Evolutionary conservation across 2,888 invertebrate species (phyloP).

Genomic region (Ametastegia equiseti): DNA sequence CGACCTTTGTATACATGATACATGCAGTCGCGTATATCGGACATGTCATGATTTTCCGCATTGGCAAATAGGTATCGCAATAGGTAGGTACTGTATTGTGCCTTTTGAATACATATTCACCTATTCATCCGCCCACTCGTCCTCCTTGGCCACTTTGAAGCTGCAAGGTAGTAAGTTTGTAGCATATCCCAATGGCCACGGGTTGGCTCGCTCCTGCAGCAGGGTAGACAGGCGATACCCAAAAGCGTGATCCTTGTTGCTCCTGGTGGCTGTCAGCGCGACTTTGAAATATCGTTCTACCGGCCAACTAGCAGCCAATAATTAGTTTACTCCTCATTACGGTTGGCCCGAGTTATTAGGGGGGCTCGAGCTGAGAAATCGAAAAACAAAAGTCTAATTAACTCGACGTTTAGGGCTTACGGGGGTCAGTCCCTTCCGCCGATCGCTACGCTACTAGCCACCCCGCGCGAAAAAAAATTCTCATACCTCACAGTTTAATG

Average conservation of each 20-base stretch:
- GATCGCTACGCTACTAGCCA: neutral
- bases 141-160: constrained; percentile 3
- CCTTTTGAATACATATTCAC: neutral
- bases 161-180: constrained; percentile 12
- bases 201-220: neutral
- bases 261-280: constrained; percentile 70
- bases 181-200: neutral
- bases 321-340: constrained; percentile 75
- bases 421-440: constrained; percentile 50
- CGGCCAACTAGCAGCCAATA: constrained; percentile 71
- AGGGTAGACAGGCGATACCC: constrained; percentile 24
- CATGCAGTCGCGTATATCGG: neutral
- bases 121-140: neutral
- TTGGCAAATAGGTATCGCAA: neutral
- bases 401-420: constrained; percentile 71
- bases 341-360: constrained; percentile 71
- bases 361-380: constrained; percentile 49
- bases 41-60: neutral
- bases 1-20: too few species aligned
- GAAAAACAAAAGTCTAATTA: constrained; percentile 68
- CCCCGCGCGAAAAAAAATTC: neutral
- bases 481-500: neutral
- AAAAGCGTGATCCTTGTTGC: constrained; percentile 62
- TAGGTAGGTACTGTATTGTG: neutral
- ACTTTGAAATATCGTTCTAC: constrained; percentile 72